Evolutionary conservation across 2,797 vertebrate genomes (phyloP).

Genomic region (Mormyrus hasselquistii): DNA sequence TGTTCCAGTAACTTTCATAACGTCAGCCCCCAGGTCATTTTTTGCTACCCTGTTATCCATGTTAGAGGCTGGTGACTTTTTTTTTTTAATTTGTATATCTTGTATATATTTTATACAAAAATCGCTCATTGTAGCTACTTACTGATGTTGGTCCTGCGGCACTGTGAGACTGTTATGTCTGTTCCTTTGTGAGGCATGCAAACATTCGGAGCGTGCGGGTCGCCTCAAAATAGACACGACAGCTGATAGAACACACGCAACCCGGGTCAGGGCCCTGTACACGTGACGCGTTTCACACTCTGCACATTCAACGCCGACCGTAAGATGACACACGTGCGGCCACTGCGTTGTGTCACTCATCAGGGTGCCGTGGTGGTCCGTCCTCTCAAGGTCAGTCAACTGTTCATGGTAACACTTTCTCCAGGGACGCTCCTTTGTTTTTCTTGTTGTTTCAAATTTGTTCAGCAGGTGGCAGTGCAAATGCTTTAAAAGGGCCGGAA

Average conservation of each 20-base stretch:
- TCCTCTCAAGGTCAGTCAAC: not conserved
- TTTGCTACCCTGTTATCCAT: not conserved
- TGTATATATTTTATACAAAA: not conserved
- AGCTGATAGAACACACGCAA: conserved; percentile 35
- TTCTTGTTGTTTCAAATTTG: not conserved
- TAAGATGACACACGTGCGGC: conserved; percentile 29
- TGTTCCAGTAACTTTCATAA: not conserved
- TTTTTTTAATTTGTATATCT: not conserved
- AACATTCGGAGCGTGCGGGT: conserved; percentile 53
- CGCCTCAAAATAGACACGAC: conserved; percentile 60
- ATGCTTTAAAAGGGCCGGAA: conserved; percentile 15
- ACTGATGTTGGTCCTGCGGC: not conserved
- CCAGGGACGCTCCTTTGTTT: not conserved
- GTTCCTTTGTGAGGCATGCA: conserved; percentile 41
- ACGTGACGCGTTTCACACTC: not conserved
- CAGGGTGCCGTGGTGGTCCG: not conserved
- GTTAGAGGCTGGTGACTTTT: not conserved
- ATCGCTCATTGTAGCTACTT: not conserved
- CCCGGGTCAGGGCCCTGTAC: not conserved
- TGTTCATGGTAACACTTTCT: not conserved
- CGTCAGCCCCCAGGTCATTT: not conserved
- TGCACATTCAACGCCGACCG: conserved; percentile 45
- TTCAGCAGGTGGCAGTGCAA: conserved; percentile 60
- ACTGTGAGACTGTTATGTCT: conserved; percentile 26
- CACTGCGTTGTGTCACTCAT: not conserved